These are phyloP conservation scores for Irena cyanogastra DNA, from an alignment of 2,113 vertebrate genomes.

Conservation along the genomic window DNA sequence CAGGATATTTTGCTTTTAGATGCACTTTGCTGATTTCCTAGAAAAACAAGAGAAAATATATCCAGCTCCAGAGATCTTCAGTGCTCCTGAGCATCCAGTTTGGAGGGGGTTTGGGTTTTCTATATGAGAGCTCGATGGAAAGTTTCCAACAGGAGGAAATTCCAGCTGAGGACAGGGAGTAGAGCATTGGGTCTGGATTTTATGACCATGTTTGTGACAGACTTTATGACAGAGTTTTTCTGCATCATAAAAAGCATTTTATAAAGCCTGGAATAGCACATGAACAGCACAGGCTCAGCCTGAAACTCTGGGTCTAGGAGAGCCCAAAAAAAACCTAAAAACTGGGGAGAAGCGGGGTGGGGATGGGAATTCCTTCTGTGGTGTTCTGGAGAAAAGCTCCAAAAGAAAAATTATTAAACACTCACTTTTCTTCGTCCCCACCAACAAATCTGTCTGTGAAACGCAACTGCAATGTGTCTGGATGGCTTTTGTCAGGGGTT, in stretches of 20 bases:
- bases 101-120: background rate
- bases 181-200: background rate
- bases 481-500: slow-evolving; percentile 41
- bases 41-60: background rate
- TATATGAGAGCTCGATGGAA: background rate
- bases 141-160: slow-evolving; percentile 42
- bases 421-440: background rate
- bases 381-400: background rate
- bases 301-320: background rate
- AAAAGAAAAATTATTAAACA: background rate
- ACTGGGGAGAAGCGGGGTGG: background rate
- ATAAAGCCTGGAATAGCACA: background rate
- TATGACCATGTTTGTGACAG: slow-evolving; percentile 25
- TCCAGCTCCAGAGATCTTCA: background rate
- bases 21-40: background rate
- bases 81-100: background rate
- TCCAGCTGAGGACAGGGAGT: background rate
- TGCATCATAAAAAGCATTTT: background rate
- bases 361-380: background rate
- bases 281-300: background rate
- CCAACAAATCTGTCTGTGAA: slow-evolving; percentile 2
- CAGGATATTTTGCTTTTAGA: background rate
- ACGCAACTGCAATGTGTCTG: background rate
- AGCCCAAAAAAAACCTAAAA: background rate
- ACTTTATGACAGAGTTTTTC: slow-evolving; percentile 20